phyloP scores from a whole-genome alignment of 2,113 vertebrate species.

The Lynx canadensis region DNA sequence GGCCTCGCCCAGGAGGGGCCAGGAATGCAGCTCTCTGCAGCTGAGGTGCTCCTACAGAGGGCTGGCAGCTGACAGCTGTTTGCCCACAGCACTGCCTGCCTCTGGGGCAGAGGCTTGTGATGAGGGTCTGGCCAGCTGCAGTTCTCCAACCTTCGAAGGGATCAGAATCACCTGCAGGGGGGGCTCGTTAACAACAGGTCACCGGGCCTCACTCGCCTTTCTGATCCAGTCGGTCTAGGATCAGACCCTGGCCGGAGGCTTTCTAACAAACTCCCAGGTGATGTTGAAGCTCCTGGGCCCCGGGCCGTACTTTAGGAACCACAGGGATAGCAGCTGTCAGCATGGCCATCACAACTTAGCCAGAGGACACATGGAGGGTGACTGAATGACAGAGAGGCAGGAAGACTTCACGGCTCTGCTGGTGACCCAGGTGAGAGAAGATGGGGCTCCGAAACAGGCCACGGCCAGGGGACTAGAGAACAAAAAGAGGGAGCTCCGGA shows the following conservation, averaged over 20 bases:
- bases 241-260: background rate
- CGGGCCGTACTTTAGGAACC: background rate
- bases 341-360: too few relatives aligned
- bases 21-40: background rate
- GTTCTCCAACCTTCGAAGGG: background rate
- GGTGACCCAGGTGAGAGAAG: background rate
- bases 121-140: background rate
- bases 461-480: background rate
- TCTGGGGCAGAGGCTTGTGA: background rate
- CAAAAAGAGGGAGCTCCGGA: background rate
- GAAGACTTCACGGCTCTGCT: background rate
- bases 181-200: background rate
- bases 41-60: background rate
- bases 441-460: background rate
- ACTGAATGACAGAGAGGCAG: background rate
- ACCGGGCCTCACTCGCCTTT: fast-evolving
- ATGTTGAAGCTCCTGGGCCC: background rate
- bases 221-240: background rate
- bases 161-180: background rate
- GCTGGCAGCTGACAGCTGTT: background rate
- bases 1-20: background rate
- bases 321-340: background rate
- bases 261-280: background rate
- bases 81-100: background rate
- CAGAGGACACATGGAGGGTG: too few relatives aligned